These are phyloP conservation scores for Goniozus legneri DNA, from an alignment of 1,140 invertebrate genomes.

Conservation along the genomic window DNA sequence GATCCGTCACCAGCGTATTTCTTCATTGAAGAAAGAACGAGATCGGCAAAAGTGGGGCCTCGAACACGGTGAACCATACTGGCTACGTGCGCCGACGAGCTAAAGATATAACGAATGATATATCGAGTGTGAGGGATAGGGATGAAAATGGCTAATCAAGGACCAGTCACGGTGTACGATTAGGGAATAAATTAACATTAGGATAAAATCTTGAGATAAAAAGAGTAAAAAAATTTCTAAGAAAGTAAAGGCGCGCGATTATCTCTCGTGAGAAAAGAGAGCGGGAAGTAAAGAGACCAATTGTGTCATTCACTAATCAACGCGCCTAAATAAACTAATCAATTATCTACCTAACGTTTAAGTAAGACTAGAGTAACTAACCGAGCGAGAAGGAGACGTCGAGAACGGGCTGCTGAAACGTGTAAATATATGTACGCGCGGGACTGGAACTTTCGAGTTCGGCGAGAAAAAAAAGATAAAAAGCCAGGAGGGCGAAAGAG, in stretches of 20 bases:
- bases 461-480: not conserved
- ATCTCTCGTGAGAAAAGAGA: too few species aligned
- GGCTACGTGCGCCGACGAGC: not conserved
- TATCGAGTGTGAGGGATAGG: too few species aligned
- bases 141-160: too few species aligned
- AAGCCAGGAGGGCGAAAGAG: not conserved
- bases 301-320: constrained; percentile 35
- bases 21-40: constrained; percentile 35
- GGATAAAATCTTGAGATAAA: too few species aligned
- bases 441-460: too few species aligned
- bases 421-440: too few species aligned
- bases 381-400: not conserved
- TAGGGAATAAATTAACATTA: too few species aligned
- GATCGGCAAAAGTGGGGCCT: constrained; percentile 5
- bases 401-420: not conserved
- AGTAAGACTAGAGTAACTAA: constrained; percentile 14
- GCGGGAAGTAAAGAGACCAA: too few species aligned
- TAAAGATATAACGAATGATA: not conserved
- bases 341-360: constrained; percentile 24
- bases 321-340: constrained; percentile 39
- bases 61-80: not conserved
- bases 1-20: constrained; percentile 50
- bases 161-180: too few species aligned
- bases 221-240: too few species aligned
- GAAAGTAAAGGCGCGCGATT: too few species aligned